These are phyloP conservation scores for Sycophaga agraensis DNA, from an alignment of 1,140 invertebrate species.

Conservation along the genomic window DNA sequence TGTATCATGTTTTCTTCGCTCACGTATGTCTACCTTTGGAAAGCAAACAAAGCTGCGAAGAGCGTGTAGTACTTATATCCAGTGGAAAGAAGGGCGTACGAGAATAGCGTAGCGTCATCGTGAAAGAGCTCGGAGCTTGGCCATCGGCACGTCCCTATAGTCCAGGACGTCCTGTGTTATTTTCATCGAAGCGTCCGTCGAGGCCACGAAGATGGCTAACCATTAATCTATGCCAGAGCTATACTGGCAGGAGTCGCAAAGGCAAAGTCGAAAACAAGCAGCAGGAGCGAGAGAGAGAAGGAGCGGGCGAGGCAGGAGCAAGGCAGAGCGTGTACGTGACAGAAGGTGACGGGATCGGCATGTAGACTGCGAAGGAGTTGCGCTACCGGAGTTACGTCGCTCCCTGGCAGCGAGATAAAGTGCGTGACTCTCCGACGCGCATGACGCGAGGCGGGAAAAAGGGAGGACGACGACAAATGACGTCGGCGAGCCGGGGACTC, in stretches of 20 bases:
- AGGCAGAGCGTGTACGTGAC: neutral
- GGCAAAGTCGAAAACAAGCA: neutral
- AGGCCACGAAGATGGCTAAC: constrained; percentile 1
- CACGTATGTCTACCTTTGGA: too few relatives aligned
- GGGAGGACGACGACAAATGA: constrained; percentile 6
- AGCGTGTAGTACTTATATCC: too few relatives aligned
- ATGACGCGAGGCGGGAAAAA: too few relatives aligned
- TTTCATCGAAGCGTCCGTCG: constrained; percentile 15
- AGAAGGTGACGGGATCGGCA: constrained; percentile 4
- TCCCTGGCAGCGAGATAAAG: neutral
- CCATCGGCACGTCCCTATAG: constrained; percentile 5
- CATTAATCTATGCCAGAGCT: constrained; percentile 27
- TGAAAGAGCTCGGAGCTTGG: neutral
- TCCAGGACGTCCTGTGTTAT: constrained; percentile 2
- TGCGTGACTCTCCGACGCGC: too few relatives aligned
- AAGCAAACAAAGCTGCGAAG: too few relatives aligned
- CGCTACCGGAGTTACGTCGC: constrained; percentile 15
- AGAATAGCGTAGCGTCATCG: too few relatives aligned
- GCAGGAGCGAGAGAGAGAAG: neutral
- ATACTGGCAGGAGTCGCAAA: neutral
- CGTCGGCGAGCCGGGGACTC: neutral
- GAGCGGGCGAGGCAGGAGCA: neutral
- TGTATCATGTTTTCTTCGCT: too few relatives aligned
- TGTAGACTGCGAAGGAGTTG: constrained; percentile 2
- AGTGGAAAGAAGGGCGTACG: too few relatives aligned